These are phyloP conservation scores for Sarcophaga carnaria DNA, from an alignment of 2,888 invertebrate genomes.

Conservation along the genomic window DNA sequence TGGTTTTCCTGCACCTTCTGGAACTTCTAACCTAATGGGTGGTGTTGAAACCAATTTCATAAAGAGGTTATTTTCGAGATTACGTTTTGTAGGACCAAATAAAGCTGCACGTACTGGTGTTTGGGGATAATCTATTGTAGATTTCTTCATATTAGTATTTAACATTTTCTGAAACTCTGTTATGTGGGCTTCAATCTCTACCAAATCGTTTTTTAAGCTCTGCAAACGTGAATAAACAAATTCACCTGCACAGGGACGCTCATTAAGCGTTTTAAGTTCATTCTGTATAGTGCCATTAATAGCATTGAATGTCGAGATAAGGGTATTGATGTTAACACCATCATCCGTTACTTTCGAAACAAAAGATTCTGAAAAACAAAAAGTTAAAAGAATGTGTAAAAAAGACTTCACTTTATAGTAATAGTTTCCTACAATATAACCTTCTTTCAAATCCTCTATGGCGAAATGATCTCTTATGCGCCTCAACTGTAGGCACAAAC, in stretches of 20 bases:
- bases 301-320: conserved; percentile 74
- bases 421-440: conserved; percentile 19
- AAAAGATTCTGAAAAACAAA: conserved; percentile 56
- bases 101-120: conserved; percentile 62
- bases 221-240: conserved; percentile 74
- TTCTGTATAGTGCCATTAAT: conserved; percentile 74
- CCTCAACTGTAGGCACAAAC: conserved; percentile 72
- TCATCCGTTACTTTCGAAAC: conserved; percentile 45
- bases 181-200: conserved; percentile 75
- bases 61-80: conserved; percentile 69
- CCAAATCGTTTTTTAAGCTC: conserved; percentile 73
- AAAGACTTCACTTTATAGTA: background rate
- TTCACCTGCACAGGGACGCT: conserved; percentile 74
- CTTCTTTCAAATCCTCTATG: conserved; percentile 49
- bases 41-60: conserved; percentile 79
- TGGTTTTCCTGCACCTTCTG: conserved; percentile 70
- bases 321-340: conserved; percentile 71
- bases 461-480: conserved; percentile 70
- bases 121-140: conserved; percentile 20
- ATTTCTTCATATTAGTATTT: conserved; percentile 68
- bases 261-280: conserved; percentile 74
- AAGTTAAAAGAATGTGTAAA: background rate
- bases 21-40: conserved; percentile 76
- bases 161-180: conserved; percentile 74
- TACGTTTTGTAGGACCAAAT: background rate